Percentiles rank a stretch among this genome's conserved stretches.
Conservation (phyloP, 30 jellyfish, hydroid and myxozoan species). For the Aurelia sp. region DNA sequence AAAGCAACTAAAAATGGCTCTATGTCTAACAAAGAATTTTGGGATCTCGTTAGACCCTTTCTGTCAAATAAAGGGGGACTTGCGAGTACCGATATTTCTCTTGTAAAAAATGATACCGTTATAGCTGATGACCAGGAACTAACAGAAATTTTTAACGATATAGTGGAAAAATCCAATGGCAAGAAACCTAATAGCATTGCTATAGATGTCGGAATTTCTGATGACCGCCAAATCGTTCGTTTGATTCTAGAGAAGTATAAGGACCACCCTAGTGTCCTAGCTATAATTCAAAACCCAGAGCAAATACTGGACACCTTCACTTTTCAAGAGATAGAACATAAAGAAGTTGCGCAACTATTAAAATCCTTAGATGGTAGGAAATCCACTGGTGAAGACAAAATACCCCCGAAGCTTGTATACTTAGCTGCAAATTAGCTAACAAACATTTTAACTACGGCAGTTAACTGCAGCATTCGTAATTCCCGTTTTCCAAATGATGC, state of each 20-base stretch:
- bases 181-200: conserved; percentile 23
- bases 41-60: conserved; percentile 32
- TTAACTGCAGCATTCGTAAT: background rate
- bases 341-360: background rate
- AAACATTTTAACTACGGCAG: background rate
- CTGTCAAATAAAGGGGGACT: conserved; percentile 11
- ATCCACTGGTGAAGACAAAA: background rate
- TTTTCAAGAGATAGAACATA: background rate
- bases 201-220: background rate
- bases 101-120: background rate
- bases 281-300: background rate
- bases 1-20: conserved; percentile 44
- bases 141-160: background rate
- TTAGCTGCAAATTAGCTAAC: background rate
- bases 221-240: background rate
- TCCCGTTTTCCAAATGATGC: too few relatives aligned
- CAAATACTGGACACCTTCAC: background rate
- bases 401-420: background rate
- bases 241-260: background rate
- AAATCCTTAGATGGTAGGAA: conserved; percentile 15
- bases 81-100: conserved; percentile 1
- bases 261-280: background rate
- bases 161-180: conserved; percentile 41
- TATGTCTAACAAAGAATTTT: conserved; percentile 32
- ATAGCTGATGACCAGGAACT: too few relatives aligned